Conservation (phyloP, 1,140 invertebrate species). For the Octopus sinensis region DNA sequence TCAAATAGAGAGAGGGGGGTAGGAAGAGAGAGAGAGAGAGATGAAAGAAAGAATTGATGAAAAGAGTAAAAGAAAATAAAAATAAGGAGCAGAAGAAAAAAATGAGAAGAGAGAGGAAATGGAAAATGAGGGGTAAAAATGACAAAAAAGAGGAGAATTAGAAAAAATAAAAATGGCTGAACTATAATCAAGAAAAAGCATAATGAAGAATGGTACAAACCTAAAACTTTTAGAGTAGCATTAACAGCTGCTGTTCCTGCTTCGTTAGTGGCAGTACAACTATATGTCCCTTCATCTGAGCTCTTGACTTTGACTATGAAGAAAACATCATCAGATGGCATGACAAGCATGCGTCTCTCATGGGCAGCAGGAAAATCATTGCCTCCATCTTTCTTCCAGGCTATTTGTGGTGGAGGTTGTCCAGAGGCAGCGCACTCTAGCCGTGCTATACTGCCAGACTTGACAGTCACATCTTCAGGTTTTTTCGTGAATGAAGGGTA, state of each 20-base stretch:
- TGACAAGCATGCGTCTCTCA: constrained; percentile 85
- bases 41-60: no score
- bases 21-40: no score
- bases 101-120: no score
- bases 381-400: constrained; percentile 83
- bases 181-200: no score
- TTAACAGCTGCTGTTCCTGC: constrained; percentile 83
- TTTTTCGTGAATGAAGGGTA: constrained; percentile 83
- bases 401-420: constrained; percentile 81
- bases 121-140: no score
- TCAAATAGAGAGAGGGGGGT: no score
- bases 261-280: constrained; percentile 85
- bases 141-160: no score
- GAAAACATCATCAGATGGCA: constrained; percentile 85
- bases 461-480: constrained; percentile 79
- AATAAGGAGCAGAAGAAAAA: no score
- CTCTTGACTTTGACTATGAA: constrained; percentile 87
- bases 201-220: constrained; percentile 56
- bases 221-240: constrained; percentile 81
- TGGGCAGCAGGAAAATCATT: constrained; percentile 91
- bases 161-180: no score
- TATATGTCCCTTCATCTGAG: constrained; percentile 86
- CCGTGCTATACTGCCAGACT: constrained; percentile 79
- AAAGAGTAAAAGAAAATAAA: no score
- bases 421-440: constrained; percentile 88